Percentiles rank a stretch among this genome's conserved stretches.
Conservation (phyloP, 2,113 vertebrate species). For the Coregonus clupeaformis region DNA sequence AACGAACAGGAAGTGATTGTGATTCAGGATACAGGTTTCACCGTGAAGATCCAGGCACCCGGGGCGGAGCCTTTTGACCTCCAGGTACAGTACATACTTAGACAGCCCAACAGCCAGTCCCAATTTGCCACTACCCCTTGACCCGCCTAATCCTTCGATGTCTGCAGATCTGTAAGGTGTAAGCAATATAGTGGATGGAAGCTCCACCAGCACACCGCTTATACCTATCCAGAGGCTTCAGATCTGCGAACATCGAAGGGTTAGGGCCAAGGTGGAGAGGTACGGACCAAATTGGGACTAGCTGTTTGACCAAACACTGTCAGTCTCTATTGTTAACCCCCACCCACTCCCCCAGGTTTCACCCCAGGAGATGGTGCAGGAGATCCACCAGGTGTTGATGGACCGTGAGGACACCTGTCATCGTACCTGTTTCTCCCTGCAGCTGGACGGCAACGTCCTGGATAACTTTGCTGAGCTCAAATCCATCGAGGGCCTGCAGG, state of each 20-base stretch:
- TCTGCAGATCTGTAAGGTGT: neutral
- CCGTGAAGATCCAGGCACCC: slow-evolving; percentile 92
- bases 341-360: slow-evolving; percentile 80
- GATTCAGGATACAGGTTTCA: slow-evolving; percentile 98
- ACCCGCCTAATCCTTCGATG: too few species aligned
- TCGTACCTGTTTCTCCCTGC: slow-evolving; percentile 96
- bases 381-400: slow-evolving; percentile 98
- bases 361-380: slow-evolving; percentile 98
- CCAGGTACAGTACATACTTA: slow-evolving; percentile 76
- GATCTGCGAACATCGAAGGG: neutral
- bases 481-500: slow-evolving; percentile 94
- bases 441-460: slow-evolving; percentile 94
- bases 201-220: too few species aligned
- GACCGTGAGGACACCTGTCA: slow-evolving; percentile 97
- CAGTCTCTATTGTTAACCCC: neutral
- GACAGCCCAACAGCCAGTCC: neutral
- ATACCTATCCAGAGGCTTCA: too few species aligned
- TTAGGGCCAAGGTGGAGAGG: neutral
- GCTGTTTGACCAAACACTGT: neutral
- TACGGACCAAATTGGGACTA: neutral
- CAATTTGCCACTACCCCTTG: too few species aligned
- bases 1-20: slow-evolving; percentile 98
- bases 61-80: slow-evolving; percentile 92
- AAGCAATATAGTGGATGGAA: too few species aligned
- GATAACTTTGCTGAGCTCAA: slow-evolving; percentile 98